phyloP scores from a whole-genome alignment of 1,140 invertebrate species.

The Littorina saxatilis region DNA sequence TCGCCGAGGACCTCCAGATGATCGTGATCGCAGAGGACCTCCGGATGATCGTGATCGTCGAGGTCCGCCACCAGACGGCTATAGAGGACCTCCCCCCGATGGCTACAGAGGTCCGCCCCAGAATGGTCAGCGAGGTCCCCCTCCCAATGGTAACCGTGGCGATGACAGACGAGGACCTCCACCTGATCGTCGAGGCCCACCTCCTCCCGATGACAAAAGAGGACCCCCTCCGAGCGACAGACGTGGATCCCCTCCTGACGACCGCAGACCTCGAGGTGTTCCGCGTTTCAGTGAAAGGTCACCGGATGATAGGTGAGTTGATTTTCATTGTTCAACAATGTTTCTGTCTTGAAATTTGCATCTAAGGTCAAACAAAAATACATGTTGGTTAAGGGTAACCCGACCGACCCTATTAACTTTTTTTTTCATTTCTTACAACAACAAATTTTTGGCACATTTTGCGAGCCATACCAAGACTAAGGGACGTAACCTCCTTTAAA shows the following conservation, averaged over 20 bases:
- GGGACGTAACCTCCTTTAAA: too few species aligned
- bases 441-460: too few species aligned
- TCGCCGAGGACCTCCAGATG: conserved; percentile 39
- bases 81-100: conserved; percentile 42
- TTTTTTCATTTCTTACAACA: too few species aligned
- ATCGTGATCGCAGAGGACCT: conserved; percentile 40
- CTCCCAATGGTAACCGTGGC: conserved; percentile 36
- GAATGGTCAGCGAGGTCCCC: conserved; percentile 41
- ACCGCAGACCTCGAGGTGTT: conserved; percentile 38
- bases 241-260: conserved; percentile 12
- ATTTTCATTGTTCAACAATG: too few species aligned
- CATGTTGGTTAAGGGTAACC: too few species aligned
- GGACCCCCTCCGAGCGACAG: conserved; percentile 28
- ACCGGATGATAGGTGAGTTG: conserved; percentile 41
- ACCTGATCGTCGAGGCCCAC: conserved; percentile 9
- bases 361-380: too few species aligned
- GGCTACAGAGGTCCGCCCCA: conserved; percentile 44
- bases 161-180: conserved; percentile 44
- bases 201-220: conserved; percentile 27
- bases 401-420: too few species aligned
- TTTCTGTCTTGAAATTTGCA: too few species aligned
- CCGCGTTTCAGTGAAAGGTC: conserved; percentile 43
- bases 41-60: conserved; percentile 43
- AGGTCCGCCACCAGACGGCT: conserved; percentile 41
- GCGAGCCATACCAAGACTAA: too few species aligned